Percentiles rank a stretch among this genome's conserved stretches.
These are phyloP conservation scores for Bellardia bayeri DNA, from an alignment of 2,888 invertebrate genomes.

Conservation along the genomic window DNA sequence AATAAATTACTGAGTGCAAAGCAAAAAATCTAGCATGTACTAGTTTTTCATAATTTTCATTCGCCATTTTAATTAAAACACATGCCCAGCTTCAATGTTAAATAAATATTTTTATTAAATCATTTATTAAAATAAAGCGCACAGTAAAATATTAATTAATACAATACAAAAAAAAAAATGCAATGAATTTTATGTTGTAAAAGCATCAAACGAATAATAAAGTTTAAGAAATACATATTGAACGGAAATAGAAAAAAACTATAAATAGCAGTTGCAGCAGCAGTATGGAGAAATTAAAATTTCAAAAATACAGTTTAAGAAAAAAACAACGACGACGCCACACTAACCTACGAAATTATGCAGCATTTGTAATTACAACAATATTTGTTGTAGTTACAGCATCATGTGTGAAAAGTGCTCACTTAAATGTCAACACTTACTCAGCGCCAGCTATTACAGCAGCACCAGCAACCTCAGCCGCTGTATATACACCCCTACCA, in stretches of 20 bases:
- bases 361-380: conserved; percentile 77
- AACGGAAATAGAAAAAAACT: neutral
- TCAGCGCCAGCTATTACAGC: conserved; percentile 42
- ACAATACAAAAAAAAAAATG: neutral
- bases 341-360: conserved; percentile 78
- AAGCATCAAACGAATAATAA: neutral
- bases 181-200: conserved; percentile 22
- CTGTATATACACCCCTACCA: conserved; percentile 63
- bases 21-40: neutral
- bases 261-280: neutral
- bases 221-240: neutral
- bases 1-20: too few species aligned
- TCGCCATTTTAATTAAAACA: conserved; percentile 42
- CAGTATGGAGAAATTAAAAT: conserved; percentile 70
- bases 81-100: conserved; percentile 26
- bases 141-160: conserved; percentile 2
- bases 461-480: conserved; percentile 65
- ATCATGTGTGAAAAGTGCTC: conserved; percentile 80
- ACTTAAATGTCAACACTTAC: conserved; percentile 76
- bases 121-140: conserved; percentile 1
- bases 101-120: conserved; percentile 43
- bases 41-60: neutral
- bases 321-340: conserved; percentile 56
- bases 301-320: conserved; percentile 72
- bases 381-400: conserved; percentile 80